Evolutionary conservation across 2,888 invertebrate species (phyloP), one percentile per base, ranked within the genome.

Genomic region (Malthinus seriepunctatus): DNA sequence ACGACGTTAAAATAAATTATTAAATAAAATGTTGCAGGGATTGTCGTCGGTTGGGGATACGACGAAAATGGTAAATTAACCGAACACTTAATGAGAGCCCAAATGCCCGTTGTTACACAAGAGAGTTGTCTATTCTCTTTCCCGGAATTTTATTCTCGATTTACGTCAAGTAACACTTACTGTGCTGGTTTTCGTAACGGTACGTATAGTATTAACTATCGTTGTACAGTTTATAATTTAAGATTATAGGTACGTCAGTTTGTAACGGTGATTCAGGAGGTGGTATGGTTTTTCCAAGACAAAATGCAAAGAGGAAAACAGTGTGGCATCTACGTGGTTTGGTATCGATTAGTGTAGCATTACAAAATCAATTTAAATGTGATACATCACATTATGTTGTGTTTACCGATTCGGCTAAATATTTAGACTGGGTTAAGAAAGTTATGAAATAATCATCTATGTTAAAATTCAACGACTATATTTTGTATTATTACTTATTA

Each of bases 21-120:
- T 8, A 37, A 8, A 9, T 31, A 10, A 37, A 8, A 46, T 23
- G 23, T 66, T 65, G n/a, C 58, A 78, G 79, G 78, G 32, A 67
- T 62, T 8, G 73, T 78, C 1, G 75, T 77, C 44, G 79, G 79
- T 4, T 79, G 79, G 70, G 86, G 86, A 37, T 84, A 82, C 69
- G 85, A 86, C 67, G 83, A 84, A 65, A 82, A 79, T 1, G 84
- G 84, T 7, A 80, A 79, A 23, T 81, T 85, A 0, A 83, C 84
- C 0, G 84, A 85, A 64, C 82, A 84, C 60, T 71, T 86, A 39
- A 82, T 80, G n/a, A 76, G 83, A 56, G 83, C 84, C 0, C 80
- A 82, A 60, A 85, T 86, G 85, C 86, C 86, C 0, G 79, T 86
- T 7, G 84, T 85, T 0, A 80, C 83, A 61, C 82, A 82, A 61